Evolutionary conservation across 2,113 vertebrate species (phyloP).

Genomic region (Phrynosoma blainvillii): DNA sequence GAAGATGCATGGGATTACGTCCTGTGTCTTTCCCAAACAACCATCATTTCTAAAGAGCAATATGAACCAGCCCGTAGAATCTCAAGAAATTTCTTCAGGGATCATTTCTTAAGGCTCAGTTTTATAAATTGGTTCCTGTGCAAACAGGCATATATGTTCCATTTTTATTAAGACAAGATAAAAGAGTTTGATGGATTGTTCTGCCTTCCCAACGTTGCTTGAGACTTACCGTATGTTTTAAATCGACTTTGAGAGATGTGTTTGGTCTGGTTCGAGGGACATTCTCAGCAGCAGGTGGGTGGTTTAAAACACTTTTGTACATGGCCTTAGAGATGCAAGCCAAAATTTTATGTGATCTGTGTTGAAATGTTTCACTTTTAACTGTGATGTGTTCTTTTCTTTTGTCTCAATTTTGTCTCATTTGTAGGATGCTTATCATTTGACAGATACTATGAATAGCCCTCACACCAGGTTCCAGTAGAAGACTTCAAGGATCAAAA

Average conservation of each 20-base stretch:
- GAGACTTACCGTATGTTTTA: no score
- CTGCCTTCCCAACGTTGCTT: no score
- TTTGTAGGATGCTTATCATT: not conserved
- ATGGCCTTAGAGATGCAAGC: not conserved
- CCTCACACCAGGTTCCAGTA: not conserved
- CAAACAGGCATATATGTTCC: not conserved
- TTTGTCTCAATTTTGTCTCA: not conserved
- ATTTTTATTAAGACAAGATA: not conserved
- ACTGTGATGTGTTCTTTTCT: not conserved
- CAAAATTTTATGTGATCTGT: not conserved
- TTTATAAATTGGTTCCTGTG: rapidly evolving
- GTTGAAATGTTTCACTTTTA: not conserved
- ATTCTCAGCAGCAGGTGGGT: not conserved
- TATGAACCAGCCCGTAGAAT: not conserved
- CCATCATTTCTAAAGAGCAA: not conserved
- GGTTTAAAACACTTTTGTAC: not conserved
- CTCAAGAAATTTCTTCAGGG: not conserved
- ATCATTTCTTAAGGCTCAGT: not conserved
- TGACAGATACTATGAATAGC: not conserved
- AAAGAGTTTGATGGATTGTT: not conserved
- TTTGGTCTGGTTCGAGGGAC: not conserved
- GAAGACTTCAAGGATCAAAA: not conserved
- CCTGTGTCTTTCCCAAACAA: not conserved
- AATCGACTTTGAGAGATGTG: no score
- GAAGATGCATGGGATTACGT: not conserved